Evolutionary conservation across 2,888 invertebrate genomes (phyloP), one percentile per base, ranked within the genome.

Genomic region (Leptopilina syphax): DNA sequence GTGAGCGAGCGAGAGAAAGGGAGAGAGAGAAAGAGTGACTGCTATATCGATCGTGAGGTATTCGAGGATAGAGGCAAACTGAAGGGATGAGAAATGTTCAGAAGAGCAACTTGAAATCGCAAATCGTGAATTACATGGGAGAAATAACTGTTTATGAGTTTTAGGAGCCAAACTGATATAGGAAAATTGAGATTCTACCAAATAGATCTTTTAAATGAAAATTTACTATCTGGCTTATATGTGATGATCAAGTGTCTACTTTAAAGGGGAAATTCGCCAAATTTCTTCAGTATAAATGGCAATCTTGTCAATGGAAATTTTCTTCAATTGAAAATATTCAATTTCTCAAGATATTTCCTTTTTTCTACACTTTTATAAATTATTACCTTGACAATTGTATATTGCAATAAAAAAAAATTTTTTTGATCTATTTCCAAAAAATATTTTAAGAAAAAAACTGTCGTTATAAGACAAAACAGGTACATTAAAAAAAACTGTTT

Each of bases 111-210:
- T 60, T 73, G 57, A 34, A 73, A 73, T 73, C 57, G 41, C 9
- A 73, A 73, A 34, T 34, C 57, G 73, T 73, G 73, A 73, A 57
- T 73, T 73, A 73, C 41, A 34, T 8, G 6, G 50, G 34, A 60
- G 73, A 73, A 34, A 60, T 73, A 60, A 73, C 73, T 73, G 73
- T 73, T 73, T 73, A 73, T 73, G 73, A 57, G 73, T 34, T 73
- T 73, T 73, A 57, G 57, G 57, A 27, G 57, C 73, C 57, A 73
- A 73, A n/a, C 57, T 41, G n/a, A 57, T 57, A 73, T 73, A 73
- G 34, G 34, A 18, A 60, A 73, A 73, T 73, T 60, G 73, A 73
- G 73, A 73, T 41, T n/a, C n/a, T 57, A 60, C 73, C 73, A 34
- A 34, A 73, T 60, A 57, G 57, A 73, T 73, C 73, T 73, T 34